A percentile compares a stretch with the other conserved stretches of the same genome.
These are phyloP conservation scores for Bufo gargarizans DNA, from an alignment of 2,113 vertebrate species.

Conservation along the genomic window DNA sequence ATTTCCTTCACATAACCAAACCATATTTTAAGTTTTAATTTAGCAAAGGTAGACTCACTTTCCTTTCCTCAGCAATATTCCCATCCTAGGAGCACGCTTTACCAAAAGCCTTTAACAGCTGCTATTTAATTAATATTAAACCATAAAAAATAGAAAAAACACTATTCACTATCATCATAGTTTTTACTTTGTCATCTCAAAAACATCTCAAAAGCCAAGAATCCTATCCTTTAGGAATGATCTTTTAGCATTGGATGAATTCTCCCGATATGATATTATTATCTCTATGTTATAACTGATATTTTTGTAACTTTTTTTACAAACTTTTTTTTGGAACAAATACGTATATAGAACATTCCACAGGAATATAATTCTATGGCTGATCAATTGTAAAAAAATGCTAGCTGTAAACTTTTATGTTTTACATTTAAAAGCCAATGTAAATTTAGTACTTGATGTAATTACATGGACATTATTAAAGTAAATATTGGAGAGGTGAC, in stretches of 20 bases:
- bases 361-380: background rate
- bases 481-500: no score
- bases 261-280: background rate
- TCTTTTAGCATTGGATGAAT: background rate
- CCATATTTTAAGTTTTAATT: background rate
- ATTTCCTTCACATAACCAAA: background rate
- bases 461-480: no score
- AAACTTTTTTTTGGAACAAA: no score
- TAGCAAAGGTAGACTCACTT: background rate
- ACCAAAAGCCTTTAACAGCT: background rate
- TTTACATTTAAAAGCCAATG: no score
- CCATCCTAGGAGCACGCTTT: background rate
- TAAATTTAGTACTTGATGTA: no score
- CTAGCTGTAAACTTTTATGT: background rate
- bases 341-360: background rate
- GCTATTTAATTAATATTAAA: background rate
- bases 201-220: background rate
- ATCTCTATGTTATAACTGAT: background rate
- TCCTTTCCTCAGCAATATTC: background rate
- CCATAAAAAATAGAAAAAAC: background rate
- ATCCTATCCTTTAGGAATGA: background rate
- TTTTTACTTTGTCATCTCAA: background rate
- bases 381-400: background rate
- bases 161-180: background rate
- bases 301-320: background rate